phyloP scores from a whole-genome alignment of 2,113 vertebrate genomes.

The Microcebus jonahi region DNA sequence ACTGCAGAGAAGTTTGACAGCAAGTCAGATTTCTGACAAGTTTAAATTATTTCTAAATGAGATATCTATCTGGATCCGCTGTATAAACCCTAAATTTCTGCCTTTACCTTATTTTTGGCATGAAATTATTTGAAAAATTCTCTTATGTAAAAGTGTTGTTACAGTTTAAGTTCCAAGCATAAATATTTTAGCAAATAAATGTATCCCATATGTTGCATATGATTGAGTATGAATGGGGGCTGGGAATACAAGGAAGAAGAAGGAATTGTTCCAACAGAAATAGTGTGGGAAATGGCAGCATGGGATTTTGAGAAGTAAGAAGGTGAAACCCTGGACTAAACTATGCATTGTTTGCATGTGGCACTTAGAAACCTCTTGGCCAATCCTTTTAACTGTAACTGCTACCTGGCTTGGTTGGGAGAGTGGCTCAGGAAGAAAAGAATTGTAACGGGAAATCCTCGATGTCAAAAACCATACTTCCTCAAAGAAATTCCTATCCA shows the following conservation, averaged over 20 bases:
- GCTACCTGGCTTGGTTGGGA: conserved; percentile 96
- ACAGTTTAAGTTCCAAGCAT: conserved; percentile 19
- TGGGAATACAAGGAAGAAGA: not conserved
- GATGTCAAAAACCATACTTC: conserved; percentile 98
- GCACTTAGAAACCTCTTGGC: conserved; percentile 94
- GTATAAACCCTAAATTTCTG: conserved; percentile 64
- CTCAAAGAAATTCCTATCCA: conserved; percentile 99
- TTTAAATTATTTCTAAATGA: conserved; percentile 84
- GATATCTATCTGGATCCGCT: conserved; percentile 68
- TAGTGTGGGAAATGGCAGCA: not conserved
- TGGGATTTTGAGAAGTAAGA: not conserved
- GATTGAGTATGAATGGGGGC: not conserved
- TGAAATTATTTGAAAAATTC: conserved; percentile 50
- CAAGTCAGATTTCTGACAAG: conserved; percentile 80
- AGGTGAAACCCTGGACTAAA: not conserved
- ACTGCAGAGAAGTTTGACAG: conserved; percentile 80
- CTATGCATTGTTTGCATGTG: not conserved
- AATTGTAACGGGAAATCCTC: conserved; percentile 97
- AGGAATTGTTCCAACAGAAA: not conserved
- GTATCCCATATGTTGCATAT: not conserved
- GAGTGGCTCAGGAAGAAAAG: conserved; percentile 98
- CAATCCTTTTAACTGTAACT: conserved; percentile 99
- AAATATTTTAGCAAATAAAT: conserved; percentile 33
- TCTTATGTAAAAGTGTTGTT: conserved; percentile 17
- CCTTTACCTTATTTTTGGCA: conserved; percentile 57